Base-by-base conservation (phyloP, 2,113 vertebrate species). In the Vimba vimba region DNA sequence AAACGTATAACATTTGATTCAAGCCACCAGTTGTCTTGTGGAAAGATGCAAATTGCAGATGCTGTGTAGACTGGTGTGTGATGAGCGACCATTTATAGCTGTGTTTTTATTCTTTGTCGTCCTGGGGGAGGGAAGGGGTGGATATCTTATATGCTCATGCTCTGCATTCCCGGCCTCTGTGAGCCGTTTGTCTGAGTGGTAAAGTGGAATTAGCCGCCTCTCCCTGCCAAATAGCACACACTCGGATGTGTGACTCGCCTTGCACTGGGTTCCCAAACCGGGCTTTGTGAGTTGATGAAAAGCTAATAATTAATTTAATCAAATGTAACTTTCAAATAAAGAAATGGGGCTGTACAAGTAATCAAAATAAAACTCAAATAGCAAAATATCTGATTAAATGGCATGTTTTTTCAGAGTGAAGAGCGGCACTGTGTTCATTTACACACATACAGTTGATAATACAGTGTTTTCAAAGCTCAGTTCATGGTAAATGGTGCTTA, bases 181-280 rank as follows among this genome's bases (percentile, higher is more conserved):
- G 82, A 88, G 82, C 78, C 87, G 73, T 87, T 85, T 87, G 83
- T 85, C 79, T 89, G 79, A 87, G 86, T 36, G 21, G 73, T 73
- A 39, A 76, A 85, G 76, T 85, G 83, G 86, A 89, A 89, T 87
- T 89, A 87, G 79, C 79, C 21, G 7, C 73, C 82, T 60, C n/a
- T 52, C 62, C 79, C 78, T 62, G 85, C 85, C 85, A 89, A 85
- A 82, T 69, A 80, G 78, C 78, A 85, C 81, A 73, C 69, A 57
- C 66, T 66, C 62, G 52, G 52, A 55, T 82, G 85, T 85, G 86
- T 82, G 43, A 86, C 71, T 85, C 47, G 55, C 64, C n/a, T 84
- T 23, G 36, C 6, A 30, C 74, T 19, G 25, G 47, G 25, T 11
- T 77, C 17, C 25, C n/a, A 74, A 75, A 75, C 1, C 0, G n/a